These are phyloP conservation scores for Amphilophus citrinellus DNA, from an alignment of 2,113 vertebrate genomes.

Conservation along the genomic window DNA sequence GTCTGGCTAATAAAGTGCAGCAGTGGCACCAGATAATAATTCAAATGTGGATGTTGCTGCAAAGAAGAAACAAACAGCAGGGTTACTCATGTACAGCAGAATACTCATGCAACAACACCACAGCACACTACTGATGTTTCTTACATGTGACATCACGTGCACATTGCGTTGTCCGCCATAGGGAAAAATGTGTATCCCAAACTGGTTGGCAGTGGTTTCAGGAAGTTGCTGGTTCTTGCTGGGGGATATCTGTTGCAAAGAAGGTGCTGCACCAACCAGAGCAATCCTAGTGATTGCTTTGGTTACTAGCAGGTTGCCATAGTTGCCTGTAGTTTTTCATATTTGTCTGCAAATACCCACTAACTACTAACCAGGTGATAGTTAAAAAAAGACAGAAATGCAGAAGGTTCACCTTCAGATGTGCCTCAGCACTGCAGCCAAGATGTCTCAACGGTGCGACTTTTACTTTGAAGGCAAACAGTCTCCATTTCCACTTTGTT, in stretches of 20 bases:
- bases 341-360: not conserved
- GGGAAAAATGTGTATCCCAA: not conserved
- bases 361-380: not conserved
- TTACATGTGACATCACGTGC: too few species aligned
- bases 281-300: too few species aligned
- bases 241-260: not conserved
- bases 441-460: too few species aligned
- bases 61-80: not conserved
- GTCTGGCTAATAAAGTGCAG: not conserved
- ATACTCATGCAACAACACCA: not conserved
- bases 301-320: too few species aligned
- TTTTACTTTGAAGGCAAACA: too few species aligned
- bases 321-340: too few species aligned
- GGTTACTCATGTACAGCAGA: too few species aligned
- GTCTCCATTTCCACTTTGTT: not conserved
- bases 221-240: not conserved
- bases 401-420: too few species aligned
- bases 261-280: not conserved
- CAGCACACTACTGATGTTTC: not conserved
- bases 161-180: not conserved
- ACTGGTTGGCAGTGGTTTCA: rapidly evolving
- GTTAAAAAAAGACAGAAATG: not conserved
- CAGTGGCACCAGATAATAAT: not conserved
- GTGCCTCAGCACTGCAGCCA: too few species aligned
- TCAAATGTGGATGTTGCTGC: not conserved